Evolutionary conservation across 92 coral and sea anemone genomes (phyloP), one percentile per base, ranked within the genome.

Genomic region (Umimayanthus chanpuru): DNA sequence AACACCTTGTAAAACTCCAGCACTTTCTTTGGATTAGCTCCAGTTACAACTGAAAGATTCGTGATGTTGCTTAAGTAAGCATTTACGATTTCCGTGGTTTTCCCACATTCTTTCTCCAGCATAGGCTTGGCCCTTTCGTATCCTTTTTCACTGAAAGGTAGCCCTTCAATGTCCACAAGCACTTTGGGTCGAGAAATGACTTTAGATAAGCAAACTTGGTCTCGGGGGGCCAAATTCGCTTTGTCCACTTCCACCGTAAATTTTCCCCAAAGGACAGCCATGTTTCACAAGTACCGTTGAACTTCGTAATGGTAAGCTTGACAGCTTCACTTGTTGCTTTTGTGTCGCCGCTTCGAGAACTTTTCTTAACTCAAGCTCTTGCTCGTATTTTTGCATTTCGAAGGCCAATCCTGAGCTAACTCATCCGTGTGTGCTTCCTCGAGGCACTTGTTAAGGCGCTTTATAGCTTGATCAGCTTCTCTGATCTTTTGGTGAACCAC

Each of bases 261-360:
- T 5, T 72, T 90, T 21, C 85, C 85, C 90, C 87, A 72, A 72
- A 90, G 16, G 90, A 81, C 56, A 90, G 47, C 88, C 92, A 90
- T 55, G 86, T 73, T 15, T 43, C 88, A 14, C 50, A 71, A 23
- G 81, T 29, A 20, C 88, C 88, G 49, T 87, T 68, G 65, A 73
- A 90, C 47, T 73, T 85, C 1, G 92, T 67, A n/a, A 85, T 86
- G 26, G 86, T 44, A 10, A 90, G 49, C 80, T 76, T 38, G 50
- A 16, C 79, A 43, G 50, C 25, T 39, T 75, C 50, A 11, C 4
- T 28, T 16, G 25, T n/a, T 75, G 77, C 47, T 77, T 77, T 41
- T 47, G 58, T 41, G 25, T 4, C 21, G 26, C 25, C 70, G 25
- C 70, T 18, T 47, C 81, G 20, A 77, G 50, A 9, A 77, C 26